Evolutionary conservation across 2,797 vertebrate genomes (phyloP), one percentile per base, ranked within the genome.

Genomic region (Emys orbicularis): DNA sequence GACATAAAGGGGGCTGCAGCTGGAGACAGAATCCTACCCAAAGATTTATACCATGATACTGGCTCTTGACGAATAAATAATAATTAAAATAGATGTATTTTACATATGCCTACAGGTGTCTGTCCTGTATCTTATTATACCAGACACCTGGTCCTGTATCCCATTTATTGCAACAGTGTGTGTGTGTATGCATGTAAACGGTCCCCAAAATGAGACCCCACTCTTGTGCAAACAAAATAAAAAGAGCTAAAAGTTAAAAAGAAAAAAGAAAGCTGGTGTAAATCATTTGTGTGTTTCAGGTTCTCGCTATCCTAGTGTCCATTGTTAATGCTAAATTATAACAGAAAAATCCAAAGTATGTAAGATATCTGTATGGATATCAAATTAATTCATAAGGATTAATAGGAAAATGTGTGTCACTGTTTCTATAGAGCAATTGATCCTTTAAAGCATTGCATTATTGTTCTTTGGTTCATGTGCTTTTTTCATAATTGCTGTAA

Each of bases 401-500:
- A 93, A 94, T 96, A 87, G 85, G 76, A 93, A 97, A 94, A 16
- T 86, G 76, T 34, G 88, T 97, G 81, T 79, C 79, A 25, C 29
- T 56, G n/a, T 53, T 97, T 86, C 94, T 85, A 82, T 89, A 89
- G 79, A 95, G 74, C 79, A 56, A 27, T 57, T 87, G 77, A 76
- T 90, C 74, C 92, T 96, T 95, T 23, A 1, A 74, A 97, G 37
- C 50, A 76, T 23, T 92, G 56, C n/a, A 37, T 89, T 94, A 57
- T 34, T 84, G 29, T 81, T 87, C 91, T 89, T 89, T 86, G 83
- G 54, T 93, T 92, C 86, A 47, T 52, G 41, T 65, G 54, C 37
- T 96, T 90, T 76, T 83, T 93, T 95, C 90, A 90, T 80, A 93
- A 61, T 97, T 95, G 68, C 93, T 97, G 91, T 83, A 96, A 94